Percentiles rank a stretch among this genome's conserved stretches.
phyloP scores from a whole-genome alignment of 1,140 invertebrate genomes.

The Limonius californicus region DNA sequence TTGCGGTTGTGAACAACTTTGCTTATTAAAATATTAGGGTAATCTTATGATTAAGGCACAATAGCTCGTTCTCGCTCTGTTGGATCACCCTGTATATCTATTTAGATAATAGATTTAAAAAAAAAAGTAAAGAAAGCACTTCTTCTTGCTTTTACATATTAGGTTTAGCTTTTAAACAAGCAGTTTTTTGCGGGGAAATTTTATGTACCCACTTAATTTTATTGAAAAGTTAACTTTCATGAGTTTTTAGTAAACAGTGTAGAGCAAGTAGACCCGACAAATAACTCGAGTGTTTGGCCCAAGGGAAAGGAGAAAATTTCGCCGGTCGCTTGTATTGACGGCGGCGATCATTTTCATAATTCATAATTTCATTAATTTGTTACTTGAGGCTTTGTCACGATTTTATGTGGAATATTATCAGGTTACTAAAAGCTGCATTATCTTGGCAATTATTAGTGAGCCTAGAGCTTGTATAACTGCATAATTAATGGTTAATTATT shows the following conservation, averaged over 20 bases:
- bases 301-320: constrained; percentile 6
- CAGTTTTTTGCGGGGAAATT: no score
- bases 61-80: no score
- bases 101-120: no score
- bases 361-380: constrained; percentile 51
- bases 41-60: no score
- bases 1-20: no score
- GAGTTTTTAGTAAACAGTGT: constrained; percentile 8
- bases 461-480: constrained; percentile 46
- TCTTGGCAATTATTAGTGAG: constrained; percentile 46
- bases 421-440: constrained; percentile 44
- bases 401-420: constrained; percentile 48
- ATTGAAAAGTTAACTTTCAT: not conserved
- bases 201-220: no score
- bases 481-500: constrained; percentile 47
- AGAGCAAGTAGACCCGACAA: not conserved
- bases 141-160: no score
- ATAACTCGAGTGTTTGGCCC: not conserved
- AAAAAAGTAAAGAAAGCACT: no score
- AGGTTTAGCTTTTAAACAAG: no score
- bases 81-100: no score
- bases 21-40: no score
- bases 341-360: constrained; percentile 49
- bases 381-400: constrained; percentile 49
- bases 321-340: constrained; percentile 37